Base-by-base conservation (phyloP, 2,797 vertebrate genomes). In the Vultur gryphus region DNA sequence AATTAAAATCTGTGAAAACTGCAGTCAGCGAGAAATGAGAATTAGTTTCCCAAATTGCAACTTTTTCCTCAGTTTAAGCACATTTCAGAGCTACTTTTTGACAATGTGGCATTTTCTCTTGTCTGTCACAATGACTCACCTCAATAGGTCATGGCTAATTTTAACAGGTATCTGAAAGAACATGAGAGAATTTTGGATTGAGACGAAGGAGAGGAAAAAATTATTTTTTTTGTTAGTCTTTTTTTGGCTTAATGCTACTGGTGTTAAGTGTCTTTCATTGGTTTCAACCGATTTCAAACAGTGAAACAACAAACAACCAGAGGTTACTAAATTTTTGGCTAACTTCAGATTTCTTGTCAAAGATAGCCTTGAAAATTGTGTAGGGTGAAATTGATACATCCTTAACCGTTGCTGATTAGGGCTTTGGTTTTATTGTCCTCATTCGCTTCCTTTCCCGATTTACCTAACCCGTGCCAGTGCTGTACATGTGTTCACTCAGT, bases 1-100 rank as follows among this genome's bases (percentile, higher is more conserved):
- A 95, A 97, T 97, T 96, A 97, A 95, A 96, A 96, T 93, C 72
- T 84, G 65, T 78, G 84, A 90, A 95, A 96, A 95, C 43, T 59
- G 79, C 88, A 96, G 88, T 89, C 41, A 65, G 51, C 7, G 37
- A 96, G 65, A 86, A 94, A 94, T 94, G 78, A 77, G 81, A 96
- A 84, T 49, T 82, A 85, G 79, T 58, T 96, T n/a, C 64, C 44
- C 37, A 92, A 90, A 94, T 59, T 62, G 43, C 43, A 92, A 59
- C 90, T 82, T 94, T 91, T 25, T 86, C 73, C 39, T 2, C 8
- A 58, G 41, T 82, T 95, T 80, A 82, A 93, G 91, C 29, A 57
- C 14, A 18, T 84, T 94, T 92, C 77, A 75, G 72, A 95, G 55
- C 44, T 69, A 31, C 37, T 66, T 90, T 93, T 85, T 95, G 81